A percentile compares a stretch with the other conserved stretches of the same genome.
phyloP scores from a whole-genome alignment of 1,140 invertebrate species.

The Drosophila baimaii region DNA sequence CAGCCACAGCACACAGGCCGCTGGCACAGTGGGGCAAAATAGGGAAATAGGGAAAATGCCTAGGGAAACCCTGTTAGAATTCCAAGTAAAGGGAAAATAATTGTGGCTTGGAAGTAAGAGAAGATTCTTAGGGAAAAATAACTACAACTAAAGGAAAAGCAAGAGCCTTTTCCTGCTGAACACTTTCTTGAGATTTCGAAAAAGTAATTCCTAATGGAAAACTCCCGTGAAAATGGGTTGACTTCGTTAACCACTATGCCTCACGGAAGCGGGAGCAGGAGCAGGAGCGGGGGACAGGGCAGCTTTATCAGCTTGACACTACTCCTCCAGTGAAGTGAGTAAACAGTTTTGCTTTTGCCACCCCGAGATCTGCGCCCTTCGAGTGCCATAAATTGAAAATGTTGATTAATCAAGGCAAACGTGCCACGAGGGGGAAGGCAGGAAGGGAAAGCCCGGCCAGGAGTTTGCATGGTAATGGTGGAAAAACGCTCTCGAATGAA shows the following conservation, averaged over 20 bases:
- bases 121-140: not conserved
- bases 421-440: slow-evolving; percentile 15
- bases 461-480: slow-evolving; percentile 50
- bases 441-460: not conserved
- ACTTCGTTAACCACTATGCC: slow-evolving; percentile 18
- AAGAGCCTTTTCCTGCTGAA: no score
- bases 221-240: slow-evolving; percentile 6
- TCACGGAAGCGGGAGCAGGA: no score
- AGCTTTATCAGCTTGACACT: slow-evolving; percentile 70
- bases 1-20: slow-evolving; percentile 25
- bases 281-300: slow-evolving; percentile 8
- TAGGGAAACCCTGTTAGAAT: not conserved
- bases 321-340: slow-evolving; percentile 76
- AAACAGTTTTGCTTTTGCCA: slow-evolving; percentile 74
- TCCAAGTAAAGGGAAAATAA: not conserved
- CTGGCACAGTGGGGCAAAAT: slow-evolving; percentile 19
- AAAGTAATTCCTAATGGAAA: slow-evolving; percentile 14
- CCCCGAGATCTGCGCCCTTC: slow-evolving; percentile 16
- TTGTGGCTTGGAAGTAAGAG: not conserved
- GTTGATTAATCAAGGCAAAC: slow-evolving; percentile 77
- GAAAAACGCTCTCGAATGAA: slow-evolving; percentile 59
- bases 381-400: slow-evolving; percentile 79
- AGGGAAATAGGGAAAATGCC: not conserved
- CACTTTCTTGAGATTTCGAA: no score
- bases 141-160: no score